Evolutionary conservation across 2,797 vertebrate genomes (phyloP).

Genomic region (Hapalemur alaotrensis): DNA sequence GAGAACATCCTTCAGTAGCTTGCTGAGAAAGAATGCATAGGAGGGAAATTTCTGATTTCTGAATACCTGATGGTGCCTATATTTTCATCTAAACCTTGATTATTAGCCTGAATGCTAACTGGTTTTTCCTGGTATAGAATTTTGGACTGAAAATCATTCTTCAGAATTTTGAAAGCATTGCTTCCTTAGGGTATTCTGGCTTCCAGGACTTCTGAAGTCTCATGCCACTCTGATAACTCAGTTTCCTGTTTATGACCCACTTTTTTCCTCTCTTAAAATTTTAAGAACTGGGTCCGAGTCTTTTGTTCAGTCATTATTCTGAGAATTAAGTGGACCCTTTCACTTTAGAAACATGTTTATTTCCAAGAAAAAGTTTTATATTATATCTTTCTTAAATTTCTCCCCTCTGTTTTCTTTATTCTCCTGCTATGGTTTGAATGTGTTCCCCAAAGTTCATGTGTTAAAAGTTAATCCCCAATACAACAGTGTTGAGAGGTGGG

Average conservation of each 20-base stretch:
- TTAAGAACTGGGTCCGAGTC: not conserved
- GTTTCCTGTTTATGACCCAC: too few species aligned
- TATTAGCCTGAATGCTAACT: not conserved
- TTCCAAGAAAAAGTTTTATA: not conserved
- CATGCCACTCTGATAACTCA: not conserved
- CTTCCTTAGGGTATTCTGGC: not conserved
- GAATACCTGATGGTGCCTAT: too few species aligned
- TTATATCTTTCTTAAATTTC: not conserved
- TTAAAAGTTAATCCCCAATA: not conserved
- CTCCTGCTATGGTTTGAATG: not conserved
- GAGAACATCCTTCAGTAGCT: not conserved
- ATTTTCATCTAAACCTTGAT: not conserved
- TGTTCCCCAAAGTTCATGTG: too few species aligned
- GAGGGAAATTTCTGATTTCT: too few species aligned
- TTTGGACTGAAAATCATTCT: not conserved
- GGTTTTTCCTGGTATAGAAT: not conserved
- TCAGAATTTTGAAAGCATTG: not conserved
- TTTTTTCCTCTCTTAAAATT: not conserved
- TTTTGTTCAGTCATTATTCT: not conserved
- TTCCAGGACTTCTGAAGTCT: not conserved
- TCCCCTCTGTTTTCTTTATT: not conserved
- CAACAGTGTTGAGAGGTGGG: not conserved
- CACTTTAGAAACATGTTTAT: not conserved
- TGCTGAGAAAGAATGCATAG: not conserved
- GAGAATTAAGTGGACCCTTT: not conserved